Evolutionary conservation across 2,113 vertebrate genomes (phyloP).

Genomic region (Mastomys coucha): DNA sequence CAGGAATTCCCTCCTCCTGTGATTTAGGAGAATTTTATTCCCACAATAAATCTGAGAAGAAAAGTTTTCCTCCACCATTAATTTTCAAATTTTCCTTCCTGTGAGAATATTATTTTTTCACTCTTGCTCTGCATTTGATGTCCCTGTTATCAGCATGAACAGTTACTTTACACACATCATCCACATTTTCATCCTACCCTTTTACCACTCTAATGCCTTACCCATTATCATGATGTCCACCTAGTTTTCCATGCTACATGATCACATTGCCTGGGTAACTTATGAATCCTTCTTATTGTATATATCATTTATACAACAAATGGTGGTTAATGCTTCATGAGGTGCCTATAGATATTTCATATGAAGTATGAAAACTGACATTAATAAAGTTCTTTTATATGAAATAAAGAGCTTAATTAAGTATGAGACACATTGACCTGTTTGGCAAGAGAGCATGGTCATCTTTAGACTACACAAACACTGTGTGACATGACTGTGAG

Average conservation of each 20-base stretch:
- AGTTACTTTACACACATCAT: background rate
- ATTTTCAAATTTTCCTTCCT: background rate
- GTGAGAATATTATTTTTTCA: background rate
- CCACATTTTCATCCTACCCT: background rate
- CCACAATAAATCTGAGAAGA: background rate
- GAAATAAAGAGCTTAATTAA: background rate
- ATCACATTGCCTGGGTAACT: too few species aligned
- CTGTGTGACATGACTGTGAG: fast-evolving
- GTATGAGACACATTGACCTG: background rate
- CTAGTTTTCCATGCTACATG: background rate
- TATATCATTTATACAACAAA: background rate
- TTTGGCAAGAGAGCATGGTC: background rate
- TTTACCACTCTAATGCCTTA: background rate
- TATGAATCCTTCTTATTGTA: background rate
- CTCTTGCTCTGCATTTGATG: background rate
- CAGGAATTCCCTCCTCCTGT: background rate
- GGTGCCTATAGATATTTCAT: background rate
- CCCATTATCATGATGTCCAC: background rate
- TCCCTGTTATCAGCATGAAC: background rate
- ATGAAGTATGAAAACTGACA: background rate
- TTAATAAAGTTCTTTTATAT: background rate
- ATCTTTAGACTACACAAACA: background rate
- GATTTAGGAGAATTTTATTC: background rate
- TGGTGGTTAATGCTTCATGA: background rate
- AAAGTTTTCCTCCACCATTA: too few species aligned